Conservation (phyloP, 2,113 vertebrate genomes). For the Megaceryle torquata region DNA sequence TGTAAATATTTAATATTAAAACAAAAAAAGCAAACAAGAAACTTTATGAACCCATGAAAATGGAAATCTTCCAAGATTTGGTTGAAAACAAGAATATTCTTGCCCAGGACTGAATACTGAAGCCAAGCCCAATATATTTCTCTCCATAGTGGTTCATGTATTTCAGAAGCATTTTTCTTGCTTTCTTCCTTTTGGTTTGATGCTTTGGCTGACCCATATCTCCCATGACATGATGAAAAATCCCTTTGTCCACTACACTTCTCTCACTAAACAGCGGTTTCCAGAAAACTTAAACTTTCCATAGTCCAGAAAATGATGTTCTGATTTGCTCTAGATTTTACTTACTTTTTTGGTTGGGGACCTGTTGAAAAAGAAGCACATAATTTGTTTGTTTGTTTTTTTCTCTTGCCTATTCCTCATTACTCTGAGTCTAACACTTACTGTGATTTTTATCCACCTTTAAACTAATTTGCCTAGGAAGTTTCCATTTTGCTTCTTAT, state of each 20-base stretch:
- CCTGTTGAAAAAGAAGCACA: background rate
- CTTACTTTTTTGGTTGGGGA: background rate
- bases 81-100: background rate
- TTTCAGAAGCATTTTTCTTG: background rate
- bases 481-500: background rate
- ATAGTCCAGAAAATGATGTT: background rate
- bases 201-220: background rate
- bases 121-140: background rate
- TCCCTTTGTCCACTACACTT: background rate
- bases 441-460: background rate
- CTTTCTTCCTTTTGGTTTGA: background rate
- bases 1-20: background rate
- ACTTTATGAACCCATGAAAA: background rate
- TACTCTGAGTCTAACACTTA: background rate
- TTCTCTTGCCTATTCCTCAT: accelerated
- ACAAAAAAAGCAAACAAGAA: background rate
- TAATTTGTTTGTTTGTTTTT: background rate
- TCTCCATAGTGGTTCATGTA: background rate
- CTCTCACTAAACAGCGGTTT: background rate
- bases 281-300: background rate
- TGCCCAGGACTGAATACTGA: background rate
- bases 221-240: background rate
- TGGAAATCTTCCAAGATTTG: background rate
- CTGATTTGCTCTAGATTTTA: background rate
- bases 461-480: background rate